Percentiles rank a stretch among this genome's conserved stretches.
phyloP scores from a whole-genome alignment of 2,113 vertebrate genomes.

The Alosa alosa region DNA sequence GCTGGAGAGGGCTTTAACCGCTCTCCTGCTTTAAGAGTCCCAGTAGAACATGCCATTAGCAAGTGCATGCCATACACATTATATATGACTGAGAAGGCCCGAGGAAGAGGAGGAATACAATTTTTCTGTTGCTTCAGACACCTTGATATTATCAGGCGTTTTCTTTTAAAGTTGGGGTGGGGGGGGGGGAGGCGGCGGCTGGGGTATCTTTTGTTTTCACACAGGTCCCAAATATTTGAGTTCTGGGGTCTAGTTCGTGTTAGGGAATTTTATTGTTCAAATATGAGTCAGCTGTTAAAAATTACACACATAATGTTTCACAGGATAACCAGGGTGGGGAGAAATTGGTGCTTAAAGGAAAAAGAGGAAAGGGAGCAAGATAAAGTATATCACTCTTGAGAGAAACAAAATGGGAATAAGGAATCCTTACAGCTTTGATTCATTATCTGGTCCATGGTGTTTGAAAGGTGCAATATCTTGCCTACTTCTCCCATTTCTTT shows the following conservation, averaged over 20 bases:
- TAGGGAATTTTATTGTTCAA: slow-evolving; percentile 27
- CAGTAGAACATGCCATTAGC: slow-evolving; percentile 24
- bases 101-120: slow-evolving; percentile 9
- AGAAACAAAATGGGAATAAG: neutral
- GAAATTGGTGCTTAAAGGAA: neutral
- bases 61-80: slow-evolving; percentile 37
- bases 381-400: slow-evolving; percentile 14
- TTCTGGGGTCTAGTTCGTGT: slow-evolving; percentile 36
- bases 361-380: neutral
- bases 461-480: slow-evolving; percentile 12
- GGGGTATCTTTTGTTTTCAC: slow-evolving; percentile 13
- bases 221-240: slow-evolving; percentile 33
- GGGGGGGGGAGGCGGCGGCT: neutral
- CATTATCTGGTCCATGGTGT: slow-evolving; percentile 7
- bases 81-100: slow-evolving; percentile 7
- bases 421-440: slow-evolving; percentile 7
- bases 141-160: slow-evolving; percentile 29
- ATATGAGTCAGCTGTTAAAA: slow-evolving; percentile 37
- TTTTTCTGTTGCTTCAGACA: slow-evolving; percentile 41
- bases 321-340: slow-evolving; percentile 41
- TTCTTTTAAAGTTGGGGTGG: slow-evolving; percentile 21
- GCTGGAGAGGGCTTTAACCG: slow-evolving; percentile 34
- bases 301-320: slow-evolving; percentile 37
- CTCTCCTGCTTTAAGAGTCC: slow-evolving; percentile 29
- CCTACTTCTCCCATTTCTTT: slow-evolving; percentile 1